Conservation (phyloP, 2,113 vertebrate species). For the Nicator chloris region DNA sequence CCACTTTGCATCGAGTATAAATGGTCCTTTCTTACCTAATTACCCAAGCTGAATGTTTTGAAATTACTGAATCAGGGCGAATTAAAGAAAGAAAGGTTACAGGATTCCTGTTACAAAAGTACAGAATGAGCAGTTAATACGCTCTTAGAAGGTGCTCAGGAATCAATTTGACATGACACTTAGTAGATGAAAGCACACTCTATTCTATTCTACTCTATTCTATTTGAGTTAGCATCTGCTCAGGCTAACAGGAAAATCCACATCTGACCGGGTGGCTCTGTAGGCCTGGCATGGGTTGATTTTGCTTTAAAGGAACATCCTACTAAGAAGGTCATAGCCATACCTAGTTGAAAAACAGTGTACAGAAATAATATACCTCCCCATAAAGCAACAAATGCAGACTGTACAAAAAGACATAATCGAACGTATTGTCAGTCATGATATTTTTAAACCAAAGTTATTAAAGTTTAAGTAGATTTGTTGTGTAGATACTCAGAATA, state of each 20-base stretch:
- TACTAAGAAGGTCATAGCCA: neutral
- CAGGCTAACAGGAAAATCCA: neutral
- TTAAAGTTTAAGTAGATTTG: neutral
- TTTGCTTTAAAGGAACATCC: neutral
- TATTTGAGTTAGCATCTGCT: neutral
- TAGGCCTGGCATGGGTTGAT: neutral
- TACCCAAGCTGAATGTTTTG: neutral
- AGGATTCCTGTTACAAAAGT: neutral
- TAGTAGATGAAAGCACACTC: neutral
- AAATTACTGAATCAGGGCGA: neutral
- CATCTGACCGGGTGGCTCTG: neutral
- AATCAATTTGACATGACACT: neutral
- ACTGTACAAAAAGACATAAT: neutral
- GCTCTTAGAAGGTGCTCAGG: neutral
- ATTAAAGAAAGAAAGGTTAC: neutral
- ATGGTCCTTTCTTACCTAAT: neutral
- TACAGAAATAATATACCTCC: neutral
- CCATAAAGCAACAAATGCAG: neutral
- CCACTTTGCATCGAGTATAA: too few relatives aligned
- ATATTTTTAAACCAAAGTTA: neutral
- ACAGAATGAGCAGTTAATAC: neutral
- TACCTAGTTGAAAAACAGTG: neutral
- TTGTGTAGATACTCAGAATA: neutral
- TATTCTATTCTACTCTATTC: neutral
- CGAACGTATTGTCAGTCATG: neutral